Base-by-base conservation (phyloP, 2,888 invertebrate genomes). In the Terebella lapidaria region DNA sequence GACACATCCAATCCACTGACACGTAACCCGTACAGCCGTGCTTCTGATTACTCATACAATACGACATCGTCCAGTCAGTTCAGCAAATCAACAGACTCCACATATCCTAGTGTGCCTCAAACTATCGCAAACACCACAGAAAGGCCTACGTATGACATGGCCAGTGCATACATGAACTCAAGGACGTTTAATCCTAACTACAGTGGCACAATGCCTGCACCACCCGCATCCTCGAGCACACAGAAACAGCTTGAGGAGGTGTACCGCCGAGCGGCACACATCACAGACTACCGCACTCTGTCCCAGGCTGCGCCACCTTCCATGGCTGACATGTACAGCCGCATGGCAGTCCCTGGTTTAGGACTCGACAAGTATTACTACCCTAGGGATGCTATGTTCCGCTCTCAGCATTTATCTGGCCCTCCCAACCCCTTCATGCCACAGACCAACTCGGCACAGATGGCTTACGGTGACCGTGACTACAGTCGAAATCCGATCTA, bases 341-440 rank as follows among this genome's bases (percentile, higher is more conserved):
- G 59, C 42, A 74, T 76, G 63, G 69, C 67, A 29, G 68, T 72
- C 42, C 69, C 72, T 46, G 67, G 73, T 25, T 73, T 76, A 63
- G 74, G 74, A 54, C 65, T 78, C 51, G 76, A 77, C 61, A 75
- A 76, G 61, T 77, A 75, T 61, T 73, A 73, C 69, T 77, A 77
- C 60, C 61, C 74, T 51, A 61, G 72, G 15, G 76, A 76, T 51
- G 69, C 76, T 18, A 72, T 77, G 66, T 76, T 76, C 63, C 73
- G 76, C 56, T 67, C 76, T 0, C 78, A 76, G 60, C 75, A 75
- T 57, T 66, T 75, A 45, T 61, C 71, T 5, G 71, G 71, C 57
- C 67, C 73, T 18, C 73, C 73, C 57, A 74, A 72, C 65, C 74
- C 75, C 18, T 76, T 76, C 65, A 67, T 76, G 55, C 70, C 75